Percentiles rank a stretch among this genome's conserved stretches.
These are phyloP conservation scores for Kradibia gibbosae DNA, from an alignment of 1,140 invertebrate species.

Conservation along the genomic window DNA sequence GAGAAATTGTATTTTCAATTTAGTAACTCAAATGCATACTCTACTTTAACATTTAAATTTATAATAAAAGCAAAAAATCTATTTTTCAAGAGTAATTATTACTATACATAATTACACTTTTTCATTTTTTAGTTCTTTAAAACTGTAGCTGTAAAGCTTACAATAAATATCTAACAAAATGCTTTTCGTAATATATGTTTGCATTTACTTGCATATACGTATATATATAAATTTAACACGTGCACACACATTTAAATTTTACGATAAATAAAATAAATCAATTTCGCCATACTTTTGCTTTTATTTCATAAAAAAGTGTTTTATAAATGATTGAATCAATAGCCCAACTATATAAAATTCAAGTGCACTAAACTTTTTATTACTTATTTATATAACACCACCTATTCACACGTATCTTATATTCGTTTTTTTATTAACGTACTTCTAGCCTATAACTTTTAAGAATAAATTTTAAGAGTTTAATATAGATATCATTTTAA, in stretches of 20 bases:
- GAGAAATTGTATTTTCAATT: background rate
- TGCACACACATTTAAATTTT: background rate
- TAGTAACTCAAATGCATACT: background rate
- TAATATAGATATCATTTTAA: background rate
- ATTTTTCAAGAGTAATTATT: background rate
- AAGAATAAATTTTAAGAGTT: background rate
- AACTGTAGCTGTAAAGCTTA: too few species aligned
- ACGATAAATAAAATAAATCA: constrained; percentile 10
- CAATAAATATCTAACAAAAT: too few species aligned
- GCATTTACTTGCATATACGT: background rate
- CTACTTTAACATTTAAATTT: background rate
- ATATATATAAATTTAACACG: background rate
- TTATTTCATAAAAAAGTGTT: background rate
- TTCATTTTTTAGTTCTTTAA: too few species aligned
- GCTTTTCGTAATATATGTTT: background rate
- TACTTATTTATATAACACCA: constrained; percentile 7
- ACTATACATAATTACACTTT: too few species aligned
- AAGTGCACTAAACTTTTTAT: constrained; percentile 13
- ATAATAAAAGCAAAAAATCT: background rate
- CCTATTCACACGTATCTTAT: background rate
- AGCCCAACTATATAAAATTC: constrained; percentile 7
- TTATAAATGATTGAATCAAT: constrained; percentile 1
- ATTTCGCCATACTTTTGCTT: background rate
- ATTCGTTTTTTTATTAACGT: background rate
- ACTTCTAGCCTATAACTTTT: background rate